A percentile compares a stretch with the other conserved stretches of the same genome.
These are phyloP conservation scores for Drosophila busckii DNA, from an alignment of 1,140 invertebrate genomes.

Conservation along the genomic window DNA sequence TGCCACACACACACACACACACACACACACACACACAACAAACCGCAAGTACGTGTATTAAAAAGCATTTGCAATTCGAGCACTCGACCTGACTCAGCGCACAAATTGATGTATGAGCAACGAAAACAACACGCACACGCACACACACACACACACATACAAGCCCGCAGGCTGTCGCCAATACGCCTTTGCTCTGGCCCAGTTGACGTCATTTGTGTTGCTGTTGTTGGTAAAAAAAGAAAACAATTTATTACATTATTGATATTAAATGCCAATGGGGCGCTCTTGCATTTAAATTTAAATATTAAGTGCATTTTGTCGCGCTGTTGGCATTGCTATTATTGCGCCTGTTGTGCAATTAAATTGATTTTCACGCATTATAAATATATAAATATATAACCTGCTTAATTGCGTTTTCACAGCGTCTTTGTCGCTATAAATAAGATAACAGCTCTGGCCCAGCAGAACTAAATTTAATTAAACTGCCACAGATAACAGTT, in stretches of 20 bases:
- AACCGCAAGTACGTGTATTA: slow-evolving; percentile 26
- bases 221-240: slow-evolving; percentile 3
- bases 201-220: slow-evolving; percentile 9
- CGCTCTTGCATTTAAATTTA: slow-evolving; percentile 45
- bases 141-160: slow-evolving; percentile 2
- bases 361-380: slow-evolving; percentile 49
- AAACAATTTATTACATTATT: slow-evolving; percentile 63
- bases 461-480: too few species aligned
- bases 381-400: slow-evolving; percentile 57
- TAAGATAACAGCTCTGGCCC: too few species aligned
- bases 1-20: slow-evolving; percentile 1
- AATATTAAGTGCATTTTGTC: slow-evolving; percentile 18
- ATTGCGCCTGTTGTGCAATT: not conserved
- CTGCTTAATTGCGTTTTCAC: slow-evolving; percentile 54
- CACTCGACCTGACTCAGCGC: slow-evolving; percentile 28
- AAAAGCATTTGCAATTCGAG: slow-evolving; percentile 61
- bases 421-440: slow-evolving; percentile 52
- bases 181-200: not conserved
- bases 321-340: slow-evolving; percentile 29
- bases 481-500: too few species aligned
- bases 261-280: slow-evolving; percentile 51
- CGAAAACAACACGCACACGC: too few species aligned
- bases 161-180: not conserved
- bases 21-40: slow-evolving; percentile 7
- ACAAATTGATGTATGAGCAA: slow-evolving; percentile 68